Evolutionary conservation across 2,113 vertebrate species (phyloP).

Genomic region (Alectura lathami): DNA sequence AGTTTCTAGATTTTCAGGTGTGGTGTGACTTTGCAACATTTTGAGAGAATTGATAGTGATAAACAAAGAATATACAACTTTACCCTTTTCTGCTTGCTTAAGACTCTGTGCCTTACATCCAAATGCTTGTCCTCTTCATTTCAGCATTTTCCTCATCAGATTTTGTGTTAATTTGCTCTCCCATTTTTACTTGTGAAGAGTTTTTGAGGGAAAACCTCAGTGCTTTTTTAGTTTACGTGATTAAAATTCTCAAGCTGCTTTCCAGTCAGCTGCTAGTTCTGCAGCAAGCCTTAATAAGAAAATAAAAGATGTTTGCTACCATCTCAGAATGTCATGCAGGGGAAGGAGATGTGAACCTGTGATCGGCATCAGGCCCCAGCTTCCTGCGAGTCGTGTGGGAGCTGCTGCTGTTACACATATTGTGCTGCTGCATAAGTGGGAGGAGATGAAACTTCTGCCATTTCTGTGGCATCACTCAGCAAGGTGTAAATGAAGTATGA

Average conservation of each 20-base stretch:
- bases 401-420: slow-evolving; percentile 43
- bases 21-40: neutral
- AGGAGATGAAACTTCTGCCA: slow-evolving; percentile 69
- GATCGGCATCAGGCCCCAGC: neutral
- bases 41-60: neutral
- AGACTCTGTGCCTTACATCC: neutral
- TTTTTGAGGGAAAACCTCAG: slow-evolving; percentile 38
- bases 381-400: slow-evolving; percentile 57
- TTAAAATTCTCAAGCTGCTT: slow-evolving; percentile 26
- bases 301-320: slow-evolving; percentile 21
- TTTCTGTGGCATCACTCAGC: slow-evolving; percentile 71
- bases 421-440: slow-evolving; percentile 57
- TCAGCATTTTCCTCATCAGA: slow-evolving; percentile 29
- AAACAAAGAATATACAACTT: neutral
- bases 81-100: neutral
- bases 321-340: slow-evolving; percentile 15
- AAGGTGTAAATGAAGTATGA: slow-evolving; percentile 81
- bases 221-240: neutral
- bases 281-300: slow-evolving; percentile 45
- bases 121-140: neutral
- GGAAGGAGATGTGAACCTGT: slow-evolving; percentile 32
- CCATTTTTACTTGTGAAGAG: slow-evolving; percentile 39
- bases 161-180: slow-evolving; percentile 53
- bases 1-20: neutral
- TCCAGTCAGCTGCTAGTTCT: slow-evolving; percentile 40